These are phyloP conservation scores for Drosophila lacicola DNA, from an alignment of 2,888 invertebrate genomes.

Conservation along the genomic window DNA sequence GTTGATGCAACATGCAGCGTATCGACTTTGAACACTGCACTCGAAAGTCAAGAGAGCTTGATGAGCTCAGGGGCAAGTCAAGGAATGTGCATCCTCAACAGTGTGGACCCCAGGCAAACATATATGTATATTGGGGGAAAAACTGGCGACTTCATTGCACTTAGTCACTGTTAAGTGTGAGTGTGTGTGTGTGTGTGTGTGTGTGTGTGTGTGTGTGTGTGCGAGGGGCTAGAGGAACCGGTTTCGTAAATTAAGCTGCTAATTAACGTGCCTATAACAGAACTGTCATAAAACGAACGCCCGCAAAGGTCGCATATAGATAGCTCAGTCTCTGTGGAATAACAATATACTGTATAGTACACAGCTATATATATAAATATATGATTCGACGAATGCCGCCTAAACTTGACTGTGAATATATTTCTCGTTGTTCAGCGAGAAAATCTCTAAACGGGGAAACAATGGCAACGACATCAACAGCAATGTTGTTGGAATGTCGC, in stretches of 20 bases:
- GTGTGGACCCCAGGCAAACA: constrained; percentile 39
- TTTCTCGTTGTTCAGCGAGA: constrained; percentile 14
- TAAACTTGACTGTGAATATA: constrained; percentile 59
- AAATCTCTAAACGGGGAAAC: constrained; percentile 20
- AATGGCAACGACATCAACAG: constrained; percentile 39
- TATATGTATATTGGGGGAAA: constrained; percentile 9
- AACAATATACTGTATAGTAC: constrained; percentile 5
- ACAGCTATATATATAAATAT: neutral
- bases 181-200: constrained; percentile 5
- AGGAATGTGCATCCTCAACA: constrained; percentile 58
- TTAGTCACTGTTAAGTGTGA: constrained; percentile 35
- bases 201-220: constrained; percentile 2
- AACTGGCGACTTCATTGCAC: constrained; percentile 34
- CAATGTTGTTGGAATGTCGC: constrained; percentile 7
- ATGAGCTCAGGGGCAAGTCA: constrained; percentile 23
- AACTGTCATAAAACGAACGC: constrained; percentile 40
- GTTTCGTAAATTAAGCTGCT: constrained; percentile 35
- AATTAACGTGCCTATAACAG: constrained; percentile 35
- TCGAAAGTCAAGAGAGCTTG: constrained; percentile 32
- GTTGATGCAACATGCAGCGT: constrained; percentile 16
- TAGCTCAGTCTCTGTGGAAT: constrained; percentile 13
- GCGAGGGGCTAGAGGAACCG: constrained; percentile 23
- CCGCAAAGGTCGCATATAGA: constrained; percentile 43
- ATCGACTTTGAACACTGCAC: constrained; percentile 49
- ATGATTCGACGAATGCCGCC: constrained; percentile 24